Percentiles rank a stretch among this genome's conserved stretches.
Evolutionary conservation across 2,888 invertebrate genomes (phyloP).

Genomic region (Neria commutata): DNA sequence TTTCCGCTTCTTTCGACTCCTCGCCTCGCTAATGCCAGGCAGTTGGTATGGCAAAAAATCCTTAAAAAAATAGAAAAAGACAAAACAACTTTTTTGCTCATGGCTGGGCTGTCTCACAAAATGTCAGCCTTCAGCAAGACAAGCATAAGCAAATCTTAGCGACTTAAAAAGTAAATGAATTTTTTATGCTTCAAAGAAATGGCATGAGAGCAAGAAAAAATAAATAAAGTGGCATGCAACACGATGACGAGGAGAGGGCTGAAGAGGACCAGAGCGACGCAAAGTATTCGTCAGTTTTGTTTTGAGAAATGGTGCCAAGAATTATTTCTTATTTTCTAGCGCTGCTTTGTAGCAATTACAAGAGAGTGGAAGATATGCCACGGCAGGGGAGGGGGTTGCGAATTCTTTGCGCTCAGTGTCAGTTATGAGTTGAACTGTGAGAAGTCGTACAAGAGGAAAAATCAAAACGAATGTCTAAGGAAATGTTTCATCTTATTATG

Average conservation of each 20-base stretch:
- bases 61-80: constrained; percentile 30
- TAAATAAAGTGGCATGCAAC: background rate
- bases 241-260: constrained; percentile 4
- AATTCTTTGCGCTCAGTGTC: too few relatives aligned
- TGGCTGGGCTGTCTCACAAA: constrained; percentile 55
- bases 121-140: constrained; percentile 46
- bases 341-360: too few relatives aligned
- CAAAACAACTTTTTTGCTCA: constrained; percentile 53
- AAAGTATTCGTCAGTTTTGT: constrained; percentile 37
- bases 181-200: constrained; percentile 29
- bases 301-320: constrained; percentile 37
- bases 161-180: constrained; percentile 51
- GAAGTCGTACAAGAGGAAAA: too few relatives aligned
- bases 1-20: constrained; percentile 13
- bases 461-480: too few relatives aligned
- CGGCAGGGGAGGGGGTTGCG: too few relatives aligned
- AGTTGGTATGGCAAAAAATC: constrained; percentile 5
- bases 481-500: too few relatives aligned
- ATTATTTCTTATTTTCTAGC: constrained; percentile 30
- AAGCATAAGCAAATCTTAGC: constrained; percentile 35
- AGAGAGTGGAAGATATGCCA: too few relatives aligned
- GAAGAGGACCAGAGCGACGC: too few relatives aligned
- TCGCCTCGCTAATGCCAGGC: constrained; percentile 11
- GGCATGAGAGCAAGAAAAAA: constrained; percentile 19
- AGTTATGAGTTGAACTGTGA: too few relatives aligned